A percentile compares a stretch with the other conserved stretches of the same genome.
Evolutionary conservation across 1,140 invertebrate species (phyloP).

Genomic region (Panagrolaimus sp.): DNA sequence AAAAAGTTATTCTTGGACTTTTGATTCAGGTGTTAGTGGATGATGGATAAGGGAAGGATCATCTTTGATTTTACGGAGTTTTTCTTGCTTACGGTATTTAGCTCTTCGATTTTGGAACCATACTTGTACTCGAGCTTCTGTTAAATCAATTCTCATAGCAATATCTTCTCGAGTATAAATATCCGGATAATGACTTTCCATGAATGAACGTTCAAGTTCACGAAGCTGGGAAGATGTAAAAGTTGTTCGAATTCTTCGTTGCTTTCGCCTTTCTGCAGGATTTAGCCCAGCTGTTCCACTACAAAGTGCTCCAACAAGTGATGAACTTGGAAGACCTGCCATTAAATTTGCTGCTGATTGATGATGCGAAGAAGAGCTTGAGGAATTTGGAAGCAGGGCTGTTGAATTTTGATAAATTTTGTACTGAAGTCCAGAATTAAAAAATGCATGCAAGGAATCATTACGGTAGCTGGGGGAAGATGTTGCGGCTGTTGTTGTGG

Average conservation of each 20-base stretch:
- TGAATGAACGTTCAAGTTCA: slow-evolving; percentile 87
- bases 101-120: slow-evolving; percentile 60
- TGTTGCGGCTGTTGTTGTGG: no score
- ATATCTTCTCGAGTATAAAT: slow-evolving; percentile 97
- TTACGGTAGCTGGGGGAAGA: background rate
- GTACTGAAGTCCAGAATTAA: slow-evolving; percentile 10
- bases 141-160: slow-evolving; percentile 93
- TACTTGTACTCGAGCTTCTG: slow-evolving; percentile 95
- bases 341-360: background rate
- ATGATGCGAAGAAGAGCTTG: background rate
- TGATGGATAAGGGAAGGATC: background rate
- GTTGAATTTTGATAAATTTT: slow-evolving; percentile 8
- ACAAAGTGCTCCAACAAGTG: slow-evolving; percentile 32
- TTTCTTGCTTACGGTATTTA: slow-evolving; percentile 50
- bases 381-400: background rate
- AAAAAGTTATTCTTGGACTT: no score
- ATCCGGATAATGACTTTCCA: slow-evolving; percentile 94
- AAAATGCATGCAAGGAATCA: slow-evolving; percentile 10
- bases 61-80: slow-evolving; percentile 41
- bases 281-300: slow-evolving; percentile 24
- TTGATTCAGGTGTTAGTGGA: no score
- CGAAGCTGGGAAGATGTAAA: slow-evolving; percentile 85
- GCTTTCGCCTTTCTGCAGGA: slow-evolving; percentile 52
- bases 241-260: slow-evolving; percentile 82
- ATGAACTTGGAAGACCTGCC: background rate